Percentiles rank a stretch among this genome's conserved stretches.
phyloP scores from a whole-genome alignment of 2,888 invertebrate species.

The Agrilus cyanescens region DNA sequence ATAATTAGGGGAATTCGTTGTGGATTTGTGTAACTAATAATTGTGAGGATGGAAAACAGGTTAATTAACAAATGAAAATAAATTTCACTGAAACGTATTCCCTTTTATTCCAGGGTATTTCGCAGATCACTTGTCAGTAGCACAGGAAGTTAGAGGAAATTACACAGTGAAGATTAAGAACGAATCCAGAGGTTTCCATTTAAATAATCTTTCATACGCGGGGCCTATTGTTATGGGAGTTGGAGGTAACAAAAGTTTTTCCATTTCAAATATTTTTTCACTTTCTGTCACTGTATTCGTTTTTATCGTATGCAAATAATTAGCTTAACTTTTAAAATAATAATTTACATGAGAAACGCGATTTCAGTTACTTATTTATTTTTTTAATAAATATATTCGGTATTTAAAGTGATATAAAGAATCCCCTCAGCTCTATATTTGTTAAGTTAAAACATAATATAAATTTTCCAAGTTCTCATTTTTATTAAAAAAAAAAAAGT shows the following conservation, averaged over 20 bases:
- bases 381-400: no score
- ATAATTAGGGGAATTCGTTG: no score
- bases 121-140: slow-evolving; percentile 68
- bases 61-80: background rate
- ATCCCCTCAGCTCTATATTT: no score
- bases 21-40: no score
- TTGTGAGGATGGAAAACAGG: no score
- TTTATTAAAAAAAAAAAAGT: no score
- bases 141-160: slow-evolving; percentile 67
- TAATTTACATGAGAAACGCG: no score
- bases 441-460: no score
- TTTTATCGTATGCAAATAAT: background rate
- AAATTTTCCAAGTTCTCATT: no score
- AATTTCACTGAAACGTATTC: background rate
- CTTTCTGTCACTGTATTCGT: background rate
- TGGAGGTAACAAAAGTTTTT: slow-evolving; percentile 51
- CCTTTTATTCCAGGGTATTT: slow-evolving; percentile 56
- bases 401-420: no score
- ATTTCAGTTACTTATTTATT: no score
- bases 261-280: slow-evolving; percentile 1
- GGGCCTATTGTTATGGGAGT: slow-evolving; percentile 97
- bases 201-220: slow-evolving; percentile 87
- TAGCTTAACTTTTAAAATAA: no score
- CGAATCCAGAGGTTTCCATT: slow-evolving; percentile 70
- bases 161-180: slow-evolving; percentile 68